Percentiles rank a stretch among this genome's conserved stretches.
phyloP scores from a whole-genome alignment of 2,113 vertebrate species.

The Eublepharis macularius region DNA sequence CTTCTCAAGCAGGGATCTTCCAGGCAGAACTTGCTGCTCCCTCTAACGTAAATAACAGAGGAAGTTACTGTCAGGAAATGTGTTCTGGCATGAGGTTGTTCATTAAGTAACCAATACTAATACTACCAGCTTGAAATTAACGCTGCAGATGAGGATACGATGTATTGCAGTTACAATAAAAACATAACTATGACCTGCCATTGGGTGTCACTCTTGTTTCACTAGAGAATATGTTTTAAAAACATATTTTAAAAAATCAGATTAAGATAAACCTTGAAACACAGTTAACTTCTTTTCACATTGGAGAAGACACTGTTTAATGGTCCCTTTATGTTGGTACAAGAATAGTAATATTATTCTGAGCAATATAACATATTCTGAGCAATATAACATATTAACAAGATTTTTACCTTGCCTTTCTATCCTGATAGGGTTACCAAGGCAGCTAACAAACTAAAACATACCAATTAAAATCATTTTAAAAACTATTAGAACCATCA shows the following conservation, averaged over 20 bases:
- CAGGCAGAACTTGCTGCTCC: neutral
- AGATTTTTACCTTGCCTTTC: neutral
- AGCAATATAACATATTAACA: neutral
- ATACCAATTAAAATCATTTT: no score
- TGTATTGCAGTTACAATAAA: neutral
- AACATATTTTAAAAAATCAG: neutral
- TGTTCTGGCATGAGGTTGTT: neutral
- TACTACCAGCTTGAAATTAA: neutral
- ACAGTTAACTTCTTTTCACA: neutral
- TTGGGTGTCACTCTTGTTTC: slow-evolving; percentile 63
- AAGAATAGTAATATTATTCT: neutral
- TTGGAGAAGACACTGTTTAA: neutral
- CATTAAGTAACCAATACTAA: neutral
- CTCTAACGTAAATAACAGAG: neutral
- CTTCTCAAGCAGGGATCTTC: neutral
- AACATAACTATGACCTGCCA: slow-evolving; percentile 32
- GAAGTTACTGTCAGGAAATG: neutral
- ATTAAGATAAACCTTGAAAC: neutral
- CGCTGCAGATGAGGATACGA: rapidly evolving
- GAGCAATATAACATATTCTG: neutral
- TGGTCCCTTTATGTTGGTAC: neutral
- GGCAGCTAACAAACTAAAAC: no score
- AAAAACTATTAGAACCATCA: no score
- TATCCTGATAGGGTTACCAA: no score
- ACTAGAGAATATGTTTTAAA: neutral